These are phyloP conservation scores for Bibio marci DNA, from an alignment of 2,888 invertebrate genomes.

Conservation along the genomic window DNA sequence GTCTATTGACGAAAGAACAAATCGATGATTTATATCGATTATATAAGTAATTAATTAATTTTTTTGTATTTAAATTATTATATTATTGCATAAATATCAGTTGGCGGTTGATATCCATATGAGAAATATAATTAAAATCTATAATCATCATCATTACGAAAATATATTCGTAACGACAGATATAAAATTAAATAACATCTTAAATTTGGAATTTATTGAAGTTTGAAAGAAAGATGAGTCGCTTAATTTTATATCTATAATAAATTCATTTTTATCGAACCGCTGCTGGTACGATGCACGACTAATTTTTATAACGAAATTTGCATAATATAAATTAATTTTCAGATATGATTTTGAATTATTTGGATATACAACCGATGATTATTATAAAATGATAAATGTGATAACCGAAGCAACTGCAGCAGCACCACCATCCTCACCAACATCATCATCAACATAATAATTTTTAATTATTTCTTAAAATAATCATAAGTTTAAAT, in stretches of 20 bases:
- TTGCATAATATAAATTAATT: conserved; percentile 15
- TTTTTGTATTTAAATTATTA: not conserved
- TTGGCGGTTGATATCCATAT: conserved; percentile 1
- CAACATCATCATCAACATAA: no score
- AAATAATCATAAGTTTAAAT: no score
- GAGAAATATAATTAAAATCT: not conserved
- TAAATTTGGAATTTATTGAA: no score
- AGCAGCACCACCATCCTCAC: not conserved
- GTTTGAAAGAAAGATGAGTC: no score
- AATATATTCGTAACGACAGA: no score
- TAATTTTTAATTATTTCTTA: no score
- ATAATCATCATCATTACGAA: not conserved
- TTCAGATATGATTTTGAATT: conserved; percentile 71
- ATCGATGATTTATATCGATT: conserved; percentile 60
- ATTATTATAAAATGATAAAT: conserved; percentile 37
- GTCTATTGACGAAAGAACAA: conserved; percentile 54
- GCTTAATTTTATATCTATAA: no score
- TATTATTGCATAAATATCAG: not conserved
- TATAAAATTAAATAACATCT: no score
- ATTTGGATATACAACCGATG: conserved; percentile 66
- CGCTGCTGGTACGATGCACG: no score
- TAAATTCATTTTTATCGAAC: no score
- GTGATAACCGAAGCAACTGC: not conserved
- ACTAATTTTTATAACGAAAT: no score
- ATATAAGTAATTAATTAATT: conserved; percentile 40